Conservation (phyloP, 2,888 invertebrate species). For the Anthophora plumipes region DNA sequence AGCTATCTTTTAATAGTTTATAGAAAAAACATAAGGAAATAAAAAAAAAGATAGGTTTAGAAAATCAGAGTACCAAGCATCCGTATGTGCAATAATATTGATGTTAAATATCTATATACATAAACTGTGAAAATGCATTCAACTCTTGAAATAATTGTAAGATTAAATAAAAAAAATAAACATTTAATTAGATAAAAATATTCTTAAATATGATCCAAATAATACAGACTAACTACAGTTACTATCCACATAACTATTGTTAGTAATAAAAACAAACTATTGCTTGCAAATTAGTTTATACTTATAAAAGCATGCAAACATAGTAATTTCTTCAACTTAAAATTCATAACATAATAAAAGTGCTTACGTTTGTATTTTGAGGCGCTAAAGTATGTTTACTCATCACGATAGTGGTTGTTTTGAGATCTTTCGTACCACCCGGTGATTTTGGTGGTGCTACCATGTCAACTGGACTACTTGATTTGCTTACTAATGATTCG, state of each 20-base stretch:
- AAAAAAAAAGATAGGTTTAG: neutral
- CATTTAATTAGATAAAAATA: neutral
- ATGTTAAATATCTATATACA: neutral
- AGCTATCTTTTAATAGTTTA: neutral
- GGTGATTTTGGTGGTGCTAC: conserved; percentile 91
- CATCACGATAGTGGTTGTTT: conserved; percentile 97
- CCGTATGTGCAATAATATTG: neutral
- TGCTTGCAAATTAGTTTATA: conserved; percentile 27
- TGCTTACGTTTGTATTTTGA: conserved; percentile 88
- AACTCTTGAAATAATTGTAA: neutral
- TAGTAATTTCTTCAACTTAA: conserved; percentile 7
- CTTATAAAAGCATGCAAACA: conserved; percentile 35
- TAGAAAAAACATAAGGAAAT: neutral
- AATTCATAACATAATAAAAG: conserved; percentile 12
- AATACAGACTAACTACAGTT: neutral
- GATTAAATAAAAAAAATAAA: neutral
- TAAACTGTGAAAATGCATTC: conserved; percentile 4
- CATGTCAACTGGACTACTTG: conserved; percentile 85
- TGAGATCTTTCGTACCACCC: conserved; percentile 88
- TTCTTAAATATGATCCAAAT: conserved; percentile 4
- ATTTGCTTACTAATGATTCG: conserved; percentile 90
- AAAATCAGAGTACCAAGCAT: conserved; percentile 7
- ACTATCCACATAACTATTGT: neutral
- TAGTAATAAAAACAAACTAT: conserved; percentile 27
- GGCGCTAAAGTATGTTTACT: conserved; percentile 95